Evolutionary conservation across 2,797 vertebrate species (phyloP).

Genomic region (Paratrypauchen microcephalus): DNA sequence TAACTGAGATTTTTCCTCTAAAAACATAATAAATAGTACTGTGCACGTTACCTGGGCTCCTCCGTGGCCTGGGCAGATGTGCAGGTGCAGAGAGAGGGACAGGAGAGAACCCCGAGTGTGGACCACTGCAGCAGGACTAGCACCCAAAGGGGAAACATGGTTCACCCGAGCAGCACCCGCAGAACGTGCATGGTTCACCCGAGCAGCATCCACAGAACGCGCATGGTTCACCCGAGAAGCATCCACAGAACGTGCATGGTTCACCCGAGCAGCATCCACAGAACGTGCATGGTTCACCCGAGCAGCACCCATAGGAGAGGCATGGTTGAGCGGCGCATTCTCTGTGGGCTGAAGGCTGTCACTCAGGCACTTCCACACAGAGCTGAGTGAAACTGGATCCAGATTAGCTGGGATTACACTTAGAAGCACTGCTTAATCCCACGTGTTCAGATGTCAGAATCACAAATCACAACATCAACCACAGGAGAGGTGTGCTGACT

Average conservation of each 20-base stretch:
- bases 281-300: constrained; percentile 67
- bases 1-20: not conserved
- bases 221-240: constrained; percentile 68
- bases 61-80: constrained; percentile 74
- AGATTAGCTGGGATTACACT: constrained; percentile 76
- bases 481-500: not conserved
- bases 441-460: constrained; percentile 33
- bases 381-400: constrained; percentile 56
- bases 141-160: constrained; percentile 73
- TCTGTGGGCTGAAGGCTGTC: constrained; percentile 9
- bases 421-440: constrained; percentile 61
- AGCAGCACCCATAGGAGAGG: constrained; percentile 58
- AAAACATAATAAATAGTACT: not conserved
- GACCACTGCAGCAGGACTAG: constrained; percentile 67
- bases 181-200: constrained; percentile 67
- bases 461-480: constrained; percentile 46
- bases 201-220: no score
- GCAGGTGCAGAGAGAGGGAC: constrained; percentile 86
- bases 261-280: constrained; percentile 11
- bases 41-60: constrained; percentile 79
- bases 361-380: constrained; percentile 34
- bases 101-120: constrained; percentile 63
- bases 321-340: constrained; percentile 72
- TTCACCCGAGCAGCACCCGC: constrained; percentile 17
- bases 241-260: constrained; percentile 64